Evolutionary conservation across 2,888 invertebrate species (phyloP), one percentile per base, ranked within the genome.

Genomic region (Trichogramma dendrolimi): DNA sequence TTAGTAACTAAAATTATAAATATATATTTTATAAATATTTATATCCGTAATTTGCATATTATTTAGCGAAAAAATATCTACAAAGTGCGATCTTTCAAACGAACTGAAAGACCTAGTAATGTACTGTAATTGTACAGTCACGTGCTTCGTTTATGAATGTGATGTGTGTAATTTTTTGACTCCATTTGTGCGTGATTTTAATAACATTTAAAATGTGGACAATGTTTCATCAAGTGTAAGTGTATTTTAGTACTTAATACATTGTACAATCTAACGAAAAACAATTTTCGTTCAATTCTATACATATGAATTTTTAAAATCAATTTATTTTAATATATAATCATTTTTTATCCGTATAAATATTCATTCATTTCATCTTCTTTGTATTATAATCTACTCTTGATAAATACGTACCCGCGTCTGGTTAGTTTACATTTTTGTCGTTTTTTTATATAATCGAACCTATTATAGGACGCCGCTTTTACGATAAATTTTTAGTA

Each of bases 351-450:
- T 11, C 6, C 6, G 48, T n/a, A 48, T 48, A 11, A 11, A 38
- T 48, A 53, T 61, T 52, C 49, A 6, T 59, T 65, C 58, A 40
- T 50, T 60, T 56, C 59, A 43, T 51, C 59, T 47, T 51, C 58
- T 69, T 69, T 67, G 67, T 67, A 61, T 69, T 72, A 72, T 72
- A 74, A 71, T 71, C 68, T 72, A 73, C 68, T 68, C 69, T 70
- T 69, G 66, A 70, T 67, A 71, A 67, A 72, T 71, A 74, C 70
- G 73, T 73, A 70, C 70, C 72, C 72, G 71, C 74, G 71, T 66
- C 61, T 67, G 62, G 64, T 61, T 63, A 65, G 66, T 62, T 60
- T 63, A 67, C 63, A 66, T 68, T 63, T 68, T 62, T 63, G 61
- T 55, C 58, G 47, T 62, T 66, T n/a, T 49, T 54, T 60, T 54